phyloP scores from a whole-genome alignment of 2,888 invertebrate genomes.

The Pollenia angustigena region DNA sequence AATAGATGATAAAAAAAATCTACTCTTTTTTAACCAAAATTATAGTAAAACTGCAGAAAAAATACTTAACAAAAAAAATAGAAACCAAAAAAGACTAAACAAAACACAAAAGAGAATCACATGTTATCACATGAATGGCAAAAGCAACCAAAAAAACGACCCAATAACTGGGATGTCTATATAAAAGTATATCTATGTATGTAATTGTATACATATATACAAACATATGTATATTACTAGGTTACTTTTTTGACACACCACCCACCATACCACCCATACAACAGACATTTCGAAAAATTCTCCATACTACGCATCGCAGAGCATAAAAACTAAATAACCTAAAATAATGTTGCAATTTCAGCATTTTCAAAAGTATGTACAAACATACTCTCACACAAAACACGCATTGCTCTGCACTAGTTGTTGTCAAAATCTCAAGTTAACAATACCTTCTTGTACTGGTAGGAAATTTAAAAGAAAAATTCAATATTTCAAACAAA shows the following conservation, averaged over 20 bases:
- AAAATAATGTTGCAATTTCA: slow-evolving; percentile 61
- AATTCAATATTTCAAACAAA: not conserved
- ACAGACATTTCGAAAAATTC: slow-evolving; percentile 35
- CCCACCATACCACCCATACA: slow-evolving; percentile 2
- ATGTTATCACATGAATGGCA: slow-evolving; percentile 72
- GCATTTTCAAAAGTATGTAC: slow-evolving; percentile 26
- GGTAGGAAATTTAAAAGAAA: not conserved
- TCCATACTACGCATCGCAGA: slow-evolving; percentile 52
- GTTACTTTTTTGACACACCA: slow-evolving; percentile 46
- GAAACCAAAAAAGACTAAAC: slow-evolving; percentile 42
- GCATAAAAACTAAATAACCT: slow-evolving; percentile 50
- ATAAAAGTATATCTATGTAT: not conserved
- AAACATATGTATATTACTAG: slow-evolving; percentile 36
- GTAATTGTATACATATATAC: not conserved
- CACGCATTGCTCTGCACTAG: slow-evolving; percentile 33
- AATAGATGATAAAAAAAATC: slow-evolving; percentile 13
- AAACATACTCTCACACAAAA: slow-evolving; percentile 11
- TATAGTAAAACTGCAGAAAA: slow-evolving; percentile 16
- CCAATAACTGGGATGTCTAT: slow-evolving; percentile 66
- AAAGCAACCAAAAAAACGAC: slow-evolving; percentile 60
- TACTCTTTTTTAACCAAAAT: slow-evolving; percentile 30
- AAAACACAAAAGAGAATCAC: slow-evolving; percentile 70
- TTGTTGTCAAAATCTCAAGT: not conserved
- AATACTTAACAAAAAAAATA: slow-evolving; percentile 21
- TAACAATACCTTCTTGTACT: not conserved